Evolutionary conservation across 2,888 invertebrate species (phyloP).

Genomic region (Drosophila colorata): DNA sequence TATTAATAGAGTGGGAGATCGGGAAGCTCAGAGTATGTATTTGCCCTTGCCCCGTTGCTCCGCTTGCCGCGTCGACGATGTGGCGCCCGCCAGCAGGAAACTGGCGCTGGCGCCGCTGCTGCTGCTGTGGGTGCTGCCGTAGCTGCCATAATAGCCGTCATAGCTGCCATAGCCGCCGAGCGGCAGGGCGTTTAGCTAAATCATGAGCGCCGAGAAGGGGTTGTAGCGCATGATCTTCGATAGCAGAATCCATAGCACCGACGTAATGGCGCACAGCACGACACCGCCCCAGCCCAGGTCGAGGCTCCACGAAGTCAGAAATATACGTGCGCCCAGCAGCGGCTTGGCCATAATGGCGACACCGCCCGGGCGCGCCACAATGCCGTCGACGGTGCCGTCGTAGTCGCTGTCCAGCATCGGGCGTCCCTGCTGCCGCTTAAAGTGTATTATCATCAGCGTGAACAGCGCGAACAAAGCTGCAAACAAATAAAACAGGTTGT

Average conservation of each 20-base stretch:
- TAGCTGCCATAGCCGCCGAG: slow-evolving; percentile 70
- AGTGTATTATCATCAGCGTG: slow-evolving; percentile 96
- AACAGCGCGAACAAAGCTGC: slow-evolving; percentile 95
- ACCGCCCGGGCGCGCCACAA: slow-evolving; percentile 86
- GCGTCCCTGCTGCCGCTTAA: slow-evolving; percentile 91
- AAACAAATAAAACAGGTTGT: slow-evolving; percentile 40
- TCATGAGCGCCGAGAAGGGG: slow-evolving; percentile 91
- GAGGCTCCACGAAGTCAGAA: slow-evolving; percentile 93
- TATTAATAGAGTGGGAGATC: not conserved
- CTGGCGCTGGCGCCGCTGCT: slow-evolving; percentile 71
- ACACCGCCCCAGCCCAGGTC: slow-evolving; percentile 95
- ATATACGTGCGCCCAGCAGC: slow-evolving; percentile 89
- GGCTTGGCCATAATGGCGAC: slow-evolving; percentile 87
- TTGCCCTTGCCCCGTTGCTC: slow-evolving; percentile 74
- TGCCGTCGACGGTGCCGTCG: slow-evolving; percentile 90
- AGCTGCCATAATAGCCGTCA: slow-evolving; percentile 65
- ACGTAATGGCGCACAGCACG: slow-evolving; percentile 92
- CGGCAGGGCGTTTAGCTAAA: slow-evolving; percentile 85
- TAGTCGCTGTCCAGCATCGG: slow-evolving; percentile 87
- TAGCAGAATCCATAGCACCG: slow-evolving; percentile 93
- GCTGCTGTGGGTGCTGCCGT: slow-evolving; percentile 64
- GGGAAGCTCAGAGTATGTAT: slow-evolving; percentile 63
- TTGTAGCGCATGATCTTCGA: slow-evolving; percentile 96
- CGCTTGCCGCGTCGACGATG: slow-evolving; percentile 73
- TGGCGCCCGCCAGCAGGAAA: slow-evolving; percentile 58